These are phyloP conservation scores for Xiphophorus hellerii DNA, from an alignment of 2,113 vertebrate genomes.

Conservation along the genomic window DNA sequence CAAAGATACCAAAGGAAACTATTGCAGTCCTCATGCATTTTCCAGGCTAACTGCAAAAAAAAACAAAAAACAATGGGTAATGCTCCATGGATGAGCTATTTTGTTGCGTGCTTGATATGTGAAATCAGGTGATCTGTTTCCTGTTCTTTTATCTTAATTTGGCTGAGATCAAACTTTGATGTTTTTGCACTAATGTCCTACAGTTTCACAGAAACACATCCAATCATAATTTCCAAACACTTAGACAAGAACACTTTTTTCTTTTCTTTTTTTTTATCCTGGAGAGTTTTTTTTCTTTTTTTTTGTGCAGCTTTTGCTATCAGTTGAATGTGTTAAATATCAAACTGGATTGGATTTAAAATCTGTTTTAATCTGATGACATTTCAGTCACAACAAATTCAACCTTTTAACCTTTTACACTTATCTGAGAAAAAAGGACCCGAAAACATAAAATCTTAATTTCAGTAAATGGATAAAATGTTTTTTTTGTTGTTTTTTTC, in stretches of 20 bases:
- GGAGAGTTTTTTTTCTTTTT: neutral
- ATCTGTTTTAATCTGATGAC: conserved; percentile 8
- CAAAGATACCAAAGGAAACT: conserved; percentile 75
- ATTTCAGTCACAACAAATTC: neutral
- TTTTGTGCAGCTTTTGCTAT: neutral
- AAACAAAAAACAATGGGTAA: neutral
- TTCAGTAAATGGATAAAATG: conserved; percentile 44
- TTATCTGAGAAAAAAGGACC: conserved; percentile 24
- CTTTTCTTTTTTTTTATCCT: neutral
- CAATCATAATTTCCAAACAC: neutral
- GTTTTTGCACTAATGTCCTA: conserved; percentile 61
- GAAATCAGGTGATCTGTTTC: conserved; percentile 2
- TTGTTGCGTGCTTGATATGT: conserved; percentile 12
- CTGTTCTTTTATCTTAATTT: conserved; percentile 5
- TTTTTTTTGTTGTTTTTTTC: conserved; percentile 11
- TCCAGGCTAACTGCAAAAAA: conserved; percentile 19
- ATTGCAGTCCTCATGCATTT: conserved; percentile 41
- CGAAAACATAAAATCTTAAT: conserved; percentile 50
- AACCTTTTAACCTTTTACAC: conserved; percentile 13
- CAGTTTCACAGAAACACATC: conserved; percentile 55
- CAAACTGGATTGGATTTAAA: conserved; percentile 12
- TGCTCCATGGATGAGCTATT: conserved; percentile 2
- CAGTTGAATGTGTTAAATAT: conserved; percentile 17
- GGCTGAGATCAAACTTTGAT: conserved; percentile 24
- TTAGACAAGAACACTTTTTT: neutral